Evolutionary conservation across 2,888 invertebrate species (phyloP).

Genomic region (Lasioglossum morio): DNA sequence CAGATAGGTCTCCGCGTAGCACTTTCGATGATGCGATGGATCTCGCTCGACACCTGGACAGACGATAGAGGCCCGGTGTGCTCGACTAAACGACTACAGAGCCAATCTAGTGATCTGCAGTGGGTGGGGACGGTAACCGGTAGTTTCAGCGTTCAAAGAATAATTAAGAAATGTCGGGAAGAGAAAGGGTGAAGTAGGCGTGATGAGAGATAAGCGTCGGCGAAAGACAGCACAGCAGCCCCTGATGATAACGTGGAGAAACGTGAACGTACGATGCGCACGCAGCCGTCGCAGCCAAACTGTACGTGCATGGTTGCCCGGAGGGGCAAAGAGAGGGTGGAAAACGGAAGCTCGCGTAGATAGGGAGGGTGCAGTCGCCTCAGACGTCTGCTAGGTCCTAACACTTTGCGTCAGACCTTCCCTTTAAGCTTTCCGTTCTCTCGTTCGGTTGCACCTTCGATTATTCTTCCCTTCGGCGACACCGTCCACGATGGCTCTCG

Average conservation of each 20-base stretch:
- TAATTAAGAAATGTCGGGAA: not conserved
- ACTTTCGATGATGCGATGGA: not conserved
- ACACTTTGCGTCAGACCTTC: slow-evolving; percentile 44
- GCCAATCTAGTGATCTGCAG: not conserved
- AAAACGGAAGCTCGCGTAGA: slow-evolving; percentile 46
- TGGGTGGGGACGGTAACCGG: not conserved
- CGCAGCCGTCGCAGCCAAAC: slow-evolving; percentile 38
- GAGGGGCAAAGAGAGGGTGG: slow-evolving; percentile 37
- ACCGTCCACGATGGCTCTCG: slow-evolving; percentile 55
- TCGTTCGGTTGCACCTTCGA: slow-evolving; percentile 45
- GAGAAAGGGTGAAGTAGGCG: not conserved
- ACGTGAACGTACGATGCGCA: slow-evolving; percentile 47
- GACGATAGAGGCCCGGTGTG: not conserved
- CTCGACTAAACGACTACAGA: not conserved
- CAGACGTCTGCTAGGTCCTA: slow-evolving; percentile 53
- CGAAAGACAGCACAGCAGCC: slow-evolving; percentile 1
- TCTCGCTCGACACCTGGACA: not conserved
- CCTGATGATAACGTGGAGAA: slow-evolving; percentile 38
- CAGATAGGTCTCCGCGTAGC: not conserved
- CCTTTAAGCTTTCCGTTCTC: slow-evolving; percentile 64
- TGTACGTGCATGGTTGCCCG: slow-evolving; percentile 11
- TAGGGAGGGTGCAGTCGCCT: slow-evolving; percentile 60
- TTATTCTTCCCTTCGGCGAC: slow-evolving; percentile 37
- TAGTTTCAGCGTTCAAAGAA: not conserved
- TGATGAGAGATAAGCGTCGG: slow-evolving; percentile 13